Percentiles rank a stretch among this genome's conserved stretches.
phyloP scores from a whole-genome alignment of 2,888 invertebrate species.

The Achlya flavicornis region DNA sequence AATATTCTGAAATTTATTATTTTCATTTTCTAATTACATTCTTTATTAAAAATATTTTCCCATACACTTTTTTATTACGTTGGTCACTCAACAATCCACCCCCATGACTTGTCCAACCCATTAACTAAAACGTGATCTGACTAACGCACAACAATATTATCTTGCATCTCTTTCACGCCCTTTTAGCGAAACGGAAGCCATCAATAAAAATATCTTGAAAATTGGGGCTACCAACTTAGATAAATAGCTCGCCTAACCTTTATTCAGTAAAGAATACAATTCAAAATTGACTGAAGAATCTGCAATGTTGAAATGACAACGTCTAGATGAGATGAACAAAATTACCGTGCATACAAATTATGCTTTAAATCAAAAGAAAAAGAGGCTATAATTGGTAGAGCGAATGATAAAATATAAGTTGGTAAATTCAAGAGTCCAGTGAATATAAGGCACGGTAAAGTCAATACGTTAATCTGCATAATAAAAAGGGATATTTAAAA shows the following conservation, averaged over 20 bases:
- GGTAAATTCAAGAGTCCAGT: constrained; percentile 35
- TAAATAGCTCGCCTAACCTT: constrained; percentile 10
- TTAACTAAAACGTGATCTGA: constrained; percentile 61
- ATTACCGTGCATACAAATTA: not conserved
- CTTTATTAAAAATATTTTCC: constrained; percentile 38
- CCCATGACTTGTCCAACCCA: constrained; percentile 62
- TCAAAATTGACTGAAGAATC: constrained; percentile 19
- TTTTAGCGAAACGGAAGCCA: constrained; percentile 53
- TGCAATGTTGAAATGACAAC: not conserved
- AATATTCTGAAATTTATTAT: not conserved
- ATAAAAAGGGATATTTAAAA: constrained; percentile 77
- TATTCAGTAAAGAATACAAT: constrained; percentile 14
- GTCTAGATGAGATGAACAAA: constrained; percentile 7
- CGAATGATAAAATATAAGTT: constrained; percentile 13
- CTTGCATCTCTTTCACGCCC: constrained; percentile 52
- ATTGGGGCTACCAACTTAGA: constrained; percentile 25
- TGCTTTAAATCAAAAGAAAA: not conserved
- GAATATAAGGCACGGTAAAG: constrained; percentile 48
- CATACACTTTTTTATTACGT: constrained; percentile 42
- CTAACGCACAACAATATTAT: constrained; percentile 56
- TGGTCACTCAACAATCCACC: constrained; percentile 65
- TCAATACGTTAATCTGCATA: constrained; percentile 81
- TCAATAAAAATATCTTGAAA: constrained; percentile 45
- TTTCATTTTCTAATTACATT: not conserved
- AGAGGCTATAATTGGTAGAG: constrained; percentile 18